Evolutionary conservation across 1,140 invertebrate genomes (phyloP), one percentile per base, ranked within the genome.

Genomic region (Platyscapa corneri): DNA sequence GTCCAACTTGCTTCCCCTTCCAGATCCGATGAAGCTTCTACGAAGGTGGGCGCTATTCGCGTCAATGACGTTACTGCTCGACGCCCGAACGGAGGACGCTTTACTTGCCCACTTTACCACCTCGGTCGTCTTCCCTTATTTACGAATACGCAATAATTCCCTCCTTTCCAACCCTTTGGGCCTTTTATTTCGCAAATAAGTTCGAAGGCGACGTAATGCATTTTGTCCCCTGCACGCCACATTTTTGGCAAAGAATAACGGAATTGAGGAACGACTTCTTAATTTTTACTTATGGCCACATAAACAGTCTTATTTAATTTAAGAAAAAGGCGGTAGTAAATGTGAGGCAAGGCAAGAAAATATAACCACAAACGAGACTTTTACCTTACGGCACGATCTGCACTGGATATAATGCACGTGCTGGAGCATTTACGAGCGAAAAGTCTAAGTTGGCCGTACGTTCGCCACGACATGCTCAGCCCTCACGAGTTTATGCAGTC

Each of bases 231-330:
- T 60, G 27, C 27, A 27, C 23, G 27, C 23, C 2, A 60, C 27
- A 14, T 14, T 27, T 20, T 20, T 60, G 56, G 27, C 23, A 60
- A 37, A 74, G 32, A 37, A 74, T 74, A 74, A 39, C 37, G 42
- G 30, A 23, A 77, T 77, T 20, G 42, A 49, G 75, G 27, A 18
- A 64, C 42, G 76, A 23, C 37, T 67, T 42, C 79, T 75, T 75
- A 83, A 83, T 75, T 83, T 76, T 64, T 30, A 65, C 72, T 76
- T 49, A 46, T 14, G 42, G 30, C 27, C 60, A 78, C 75, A 78
- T 78, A 84, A 84, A 76, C 74, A 64, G 64, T 53, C 60, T 86
- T 86, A 86, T 86, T 86, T 82, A 86, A 86, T 86, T 86, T 86
- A 78, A 86, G 80, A 72, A 86, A 83, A 86, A 78, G 80, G 32